Evolutionary conservation across 2,113 vertebrate genomes (phyloP).

Genomic region (Gymnobelideus leadbeateri): DNA sequence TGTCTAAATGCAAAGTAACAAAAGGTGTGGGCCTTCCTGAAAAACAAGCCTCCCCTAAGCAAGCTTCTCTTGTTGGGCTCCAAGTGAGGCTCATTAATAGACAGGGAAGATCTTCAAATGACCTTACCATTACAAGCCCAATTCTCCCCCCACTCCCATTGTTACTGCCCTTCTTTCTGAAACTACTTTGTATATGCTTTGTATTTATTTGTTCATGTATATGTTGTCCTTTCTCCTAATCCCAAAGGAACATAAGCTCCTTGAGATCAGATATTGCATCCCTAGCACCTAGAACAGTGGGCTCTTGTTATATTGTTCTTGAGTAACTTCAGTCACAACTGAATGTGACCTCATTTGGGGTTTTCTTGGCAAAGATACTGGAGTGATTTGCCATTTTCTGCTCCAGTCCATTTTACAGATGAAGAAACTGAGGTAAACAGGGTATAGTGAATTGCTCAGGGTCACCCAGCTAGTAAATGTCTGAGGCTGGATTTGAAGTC

Average conservation of each 20-base stretch:
- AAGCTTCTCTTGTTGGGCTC: too few species aligned
- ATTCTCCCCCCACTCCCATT: neutral
- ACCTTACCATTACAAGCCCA: neutral
- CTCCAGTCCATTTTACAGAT: too few species aligned
- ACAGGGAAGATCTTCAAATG: too few species aligned
- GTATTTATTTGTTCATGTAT: neutral
- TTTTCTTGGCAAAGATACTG: neutral
- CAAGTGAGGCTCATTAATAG: too few species aligned
- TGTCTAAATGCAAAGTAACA: too few species aligned
- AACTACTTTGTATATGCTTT: neutral
- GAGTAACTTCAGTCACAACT: neutral
- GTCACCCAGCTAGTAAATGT: neutral
- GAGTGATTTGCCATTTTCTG: neutral
- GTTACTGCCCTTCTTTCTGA: neutral
- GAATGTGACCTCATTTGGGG: neutral
- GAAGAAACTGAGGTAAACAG: too few species aligned
- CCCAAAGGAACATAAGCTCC: neutral
- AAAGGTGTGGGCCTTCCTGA: too few species aligned
- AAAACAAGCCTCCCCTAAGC: too few species aligned
- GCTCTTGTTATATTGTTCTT: neutral
- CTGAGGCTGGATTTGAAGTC: neutral
- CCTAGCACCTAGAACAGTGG: neutral
- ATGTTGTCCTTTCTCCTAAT: neutral
- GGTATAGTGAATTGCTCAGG: neutral
- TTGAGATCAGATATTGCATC: neutral